Evolutionary conservation across 2,888 invertebrate genomes (phyloP), one percentile per base, ranked within the genome.

Genomic region (Hermaeophaga mercurialis): DNA sequence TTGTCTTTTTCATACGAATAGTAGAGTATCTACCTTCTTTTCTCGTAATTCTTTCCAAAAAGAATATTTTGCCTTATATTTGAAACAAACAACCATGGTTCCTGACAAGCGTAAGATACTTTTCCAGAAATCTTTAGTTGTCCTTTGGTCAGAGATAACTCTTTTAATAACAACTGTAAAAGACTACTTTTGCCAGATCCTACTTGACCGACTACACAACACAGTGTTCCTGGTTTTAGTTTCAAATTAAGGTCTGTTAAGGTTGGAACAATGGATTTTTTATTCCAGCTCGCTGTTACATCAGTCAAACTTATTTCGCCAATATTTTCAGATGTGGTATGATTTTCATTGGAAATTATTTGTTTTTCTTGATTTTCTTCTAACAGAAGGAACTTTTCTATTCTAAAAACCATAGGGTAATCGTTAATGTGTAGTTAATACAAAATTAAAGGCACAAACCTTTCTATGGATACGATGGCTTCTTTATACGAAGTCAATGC

Each of bases 31-130:
- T 28, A 28, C n/a, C n/a, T 28, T 28, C 9, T 3, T 28, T 28
- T 28, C 2, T 18, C 9, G 28, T 82, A 87, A 0, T 83, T 80
- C 61, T 83, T 79, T 0, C 91, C 92, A 74, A 94, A 93, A 8
- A 91, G 78, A 58, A 94, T 89, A 73, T 94, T 94, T 67, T 91
- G 87, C 39, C 86, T 80, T 0, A 94, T 82, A 3, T 86, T 85
- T 1, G 85, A 85, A 0, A 84, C 82, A 66, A 88, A 88, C 1
- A 88, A 76, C 93, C 93, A 94, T 0, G 93, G 86, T 66, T 91
- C 89, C 77, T 92, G 91, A 46, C 89, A 85, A 1, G 89, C 87
- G 72, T 90, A 93, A 0, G 86, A 80, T 9, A 87, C 67, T 1
- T 75, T 77, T 5, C 91, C 91, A 1, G 80, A 80, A 8, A 89